Evolutionary conservation across 2,113 vertebrate genomes (phyloP).

Genomic region (Anseranas semipalmata): DNA sequence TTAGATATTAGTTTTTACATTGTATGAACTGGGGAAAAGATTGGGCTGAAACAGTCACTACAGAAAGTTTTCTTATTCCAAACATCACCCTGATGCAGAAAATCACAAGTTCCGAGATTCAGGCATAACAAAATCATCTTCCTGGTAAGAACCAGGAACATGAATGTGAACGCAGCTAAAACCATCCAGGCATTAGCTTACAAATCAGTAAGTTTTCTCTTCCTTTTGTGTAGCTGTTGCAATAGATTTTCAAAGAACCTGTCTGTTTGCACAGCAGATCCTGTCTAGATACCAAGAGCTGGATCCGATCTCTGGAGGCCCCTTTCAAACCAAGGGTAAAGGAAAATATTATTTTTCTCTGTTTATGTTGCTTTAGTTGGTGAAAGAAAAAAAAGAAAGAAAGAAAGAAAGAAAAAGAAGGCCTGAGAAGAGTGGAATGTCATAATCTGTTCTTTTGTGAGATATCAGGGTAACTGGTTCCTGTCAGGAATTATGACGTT

Average conservation of each 20-base stretch:
- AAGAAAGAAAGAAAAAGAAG: rapidly evolving
- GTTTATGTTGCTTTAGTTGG: neutral
- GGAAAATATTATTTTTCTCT: neutral
- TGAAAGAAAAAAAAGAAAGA: neutral
- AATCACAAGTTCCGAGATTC: neutral
- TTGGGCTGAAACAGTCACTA: neutral
- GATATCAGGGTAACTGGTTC: neutral
- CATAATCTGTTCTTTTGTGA: neutral
- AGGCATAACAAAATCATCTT: neutral
- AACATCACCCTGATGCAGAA: neutral
- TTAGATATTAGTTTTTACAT: neutral
- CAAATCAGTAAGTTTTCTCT: neutral
- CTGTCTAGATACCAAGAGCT: neutral
- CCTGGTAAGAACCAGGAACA: neutral
- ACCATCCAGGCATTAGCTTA: neutral
- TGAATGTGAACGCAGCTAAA: neutral
- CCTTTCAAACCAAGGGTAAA: neutral
- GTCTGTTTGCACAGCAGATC: constrained; percentile 14
- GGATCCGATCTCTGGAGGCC: neutral
- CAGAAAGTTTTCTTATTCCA: neutral
- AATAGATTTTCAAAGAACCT: neutral
- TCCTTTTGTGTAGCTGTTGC: neutral
- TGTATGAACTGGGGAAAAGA: neutral
- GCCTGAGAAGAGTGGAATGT: neutral
- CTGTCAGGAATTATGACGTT: neutral